phyloP scores from a whole-genome alignment of 2,113 vertebrate species.

The Mola mola region DNA sequence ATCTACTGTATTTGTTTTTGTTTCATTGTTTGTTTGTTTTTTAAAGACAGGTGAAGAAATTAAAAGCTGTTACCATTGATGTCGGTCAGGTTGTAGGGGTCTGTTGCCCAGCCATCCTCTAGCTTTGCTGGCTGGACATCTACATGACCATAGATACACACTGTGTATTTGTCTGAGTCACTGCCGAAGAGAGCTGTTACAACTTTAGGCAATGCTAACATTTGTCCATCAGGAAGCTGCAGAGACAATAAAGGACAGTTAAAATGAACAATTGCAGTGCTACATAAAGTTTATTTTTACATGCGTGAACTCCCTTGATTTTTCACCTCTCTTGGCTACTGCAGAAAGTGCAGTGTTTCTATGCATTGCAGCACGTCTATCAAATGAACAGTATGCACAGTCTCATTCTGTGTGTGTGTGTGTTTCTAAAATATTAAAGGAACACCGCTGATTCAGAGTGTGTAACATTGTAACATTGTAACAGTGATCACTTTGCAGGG shows the following conservation, averaged over 20 bases:
- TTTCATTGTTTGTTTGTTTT: too few relatives aligned
- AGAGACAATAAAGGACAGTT: constrained; percentile 1
- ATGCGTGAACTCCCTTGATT: too few relatives aligned
- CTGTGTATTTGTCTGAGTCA: constrained; percentile 82
- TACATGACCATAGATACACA: constrained; percentile 92
- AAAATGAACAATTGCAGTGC: too few relatives aligned
- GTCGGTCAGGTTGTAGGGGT: constrained; percentile 88
- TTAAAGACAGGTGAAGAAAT: too few relatives aligned
- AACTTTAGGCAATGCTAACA: constrained; percentile 84
- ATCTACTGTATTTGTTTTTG: too few relatives aligned
- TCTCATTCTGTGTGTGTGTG: not conserved
- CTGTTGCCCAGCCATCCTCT: constrained; percentile 88
- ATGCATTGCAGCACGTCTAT: too few relatives aligned
- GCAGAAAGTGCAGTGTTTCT: too few relatives aligned
- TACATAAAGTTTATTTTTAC: too few relatives aligned
- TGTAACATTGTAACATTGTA: not conserved
- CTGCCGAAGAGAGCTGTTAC: constrained; percentile 86
- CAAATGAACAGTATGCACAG: not conserved
- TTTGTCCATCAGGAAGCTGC: constrained; percentile 83
- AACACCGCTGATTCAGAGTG: not conserved
- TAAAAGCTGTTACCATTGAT: constrained; percentile 84
- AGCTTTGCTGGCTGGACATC: constrained; percentile 90
- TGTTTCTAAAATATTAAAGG: constrained; percentile 15
- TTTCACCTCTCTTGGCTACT: too few relatives aligned
- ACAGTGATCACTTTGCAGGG: not conserved